Evolutionary conservation across 2,888 invertebrate genomes (phyloP), one percentile per base, ranked within the genome.

Genomic region (Plutella xylostella): DNA sequence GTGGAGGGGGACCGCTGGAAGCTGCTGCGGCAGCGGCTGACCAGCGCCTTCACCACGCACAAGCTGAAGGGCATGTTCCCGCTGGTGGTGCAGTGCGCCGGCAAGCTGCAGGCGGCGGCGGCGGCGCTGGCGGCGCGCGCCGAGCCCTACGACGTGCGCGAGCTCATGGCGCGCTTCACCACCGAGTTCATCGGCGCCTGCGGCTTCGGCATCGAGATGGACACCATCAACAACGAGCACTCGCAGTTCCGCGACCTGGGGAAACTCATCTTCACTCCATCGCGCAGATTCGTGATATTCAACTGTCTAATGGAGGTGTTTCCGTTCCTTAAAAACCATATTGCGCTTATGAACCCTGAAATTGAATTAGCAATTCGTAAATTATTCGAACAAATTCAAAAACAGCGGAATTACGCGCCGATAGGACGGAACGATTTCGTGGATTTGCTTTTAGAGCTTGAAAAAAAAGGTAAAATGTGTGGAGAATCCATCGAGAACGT

Each of bases 341-440:
- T n/a, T n/a, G n/a, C n/a, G n/a, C n/a, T n/a, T n/a, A n/a, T n/a
- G n/a, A n/a, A n/a, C n/a, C n/a, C n/a, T n/a, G n/a, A n/a, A n/a
- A n/a, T n/a, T n/a, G n/a, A n/a, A n/a, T n/a, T n/a, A n/a, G n/a
- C n/a, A n/a, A n/a, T n/a, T n/a, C n/a, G n/a, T n/a, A n/a, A 15
- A 15, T 5, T 61, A 4, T 58, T 64, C 39, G 12, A 3, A 33
- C 39, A 22, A 15, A 45, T 50, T 3, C 43, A 46, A 1, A 40
- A 52, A 34, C 45, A 52, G 40, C 40, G 52, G 25, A 48, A 57
- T 19, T 52, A 45, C 20, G 51, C 60, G 31, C 60, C 58, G 3
- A 53, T 48, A 1, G 54, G 64, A 9, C 63, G 70, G 1, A 60
- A 68, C 22, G 72, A 72, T 43, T 72, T 72, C 18, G 55, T 72